These are phyloP conservation scores for Rhingia rostrata DNA, from an alignment of 2,888 invertebrate genomes.

Conservation along the genomic window DNA sequence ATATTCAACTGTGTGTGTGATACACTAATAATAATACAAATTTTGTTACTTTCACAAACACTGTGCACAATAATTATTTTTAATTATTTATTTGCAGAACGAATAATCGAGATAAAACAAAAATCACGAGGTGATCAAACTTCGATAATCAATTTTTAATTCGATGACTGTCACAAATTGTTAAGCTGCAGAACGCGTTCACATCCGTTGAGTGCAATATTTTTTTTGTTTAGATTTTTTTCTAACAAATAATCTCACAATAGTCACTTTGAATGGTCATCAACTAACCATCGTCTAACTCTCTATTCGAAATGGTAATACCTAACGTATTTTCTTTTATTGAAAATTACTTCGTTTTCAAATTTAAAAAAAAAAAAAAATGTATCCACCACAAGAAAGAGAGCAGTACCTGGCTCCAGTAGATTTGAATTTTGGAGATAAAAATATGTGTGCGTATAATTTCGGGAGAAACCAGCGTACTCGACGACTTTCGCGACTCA, in stretches of 20 bases:
- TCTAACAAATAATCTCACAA: slow-evolving; percentile 60
- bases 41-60: slow-evolving; percentile 71
- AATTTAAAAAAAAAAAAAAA: slow-evolving; percentile 47
- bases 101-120: slow-evolving; percentile 35
- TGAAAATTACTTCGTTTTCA: not conserved
- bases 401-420: slow-evolving; percentile 76
- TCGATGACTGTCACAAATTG: slow-evolving; percentile 47
- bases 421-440: slow-evolving; percentile 73
- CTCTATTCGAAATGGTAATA: slow-evolving; percentile 42
- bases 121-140: not conserved
- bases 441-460: slow-evolving; percentile 21
- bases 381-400: slow-evolving; percentile 75
- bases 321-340: not conserved
- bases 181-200: slow-evolving; percentile 39
- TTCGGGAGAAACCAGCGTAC: slow-evolving; percentile 78
- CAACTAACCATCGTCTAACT: slow-evolving; percentile 66
- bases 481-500: slow-evolving; percentile 83
- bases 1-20: slow-evolving; percentile 23
- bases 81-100: slow-evolving; percentile 50
- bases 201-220: slow-evolving; percentile 57
- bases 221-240: slow-evolving; percentile 18
- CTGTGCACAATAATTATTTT: slow-evolving; percentile 53
- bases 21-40: slow-evolving; percentile 58
- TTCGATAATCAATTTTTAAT: slow-evolving; percentile 34
- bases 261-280: slow-evolving; percentile 58